phyloP scores from a whole-genome alignment of 1,140 invertebrate genomes.

The Magallana angulata region DNA sequence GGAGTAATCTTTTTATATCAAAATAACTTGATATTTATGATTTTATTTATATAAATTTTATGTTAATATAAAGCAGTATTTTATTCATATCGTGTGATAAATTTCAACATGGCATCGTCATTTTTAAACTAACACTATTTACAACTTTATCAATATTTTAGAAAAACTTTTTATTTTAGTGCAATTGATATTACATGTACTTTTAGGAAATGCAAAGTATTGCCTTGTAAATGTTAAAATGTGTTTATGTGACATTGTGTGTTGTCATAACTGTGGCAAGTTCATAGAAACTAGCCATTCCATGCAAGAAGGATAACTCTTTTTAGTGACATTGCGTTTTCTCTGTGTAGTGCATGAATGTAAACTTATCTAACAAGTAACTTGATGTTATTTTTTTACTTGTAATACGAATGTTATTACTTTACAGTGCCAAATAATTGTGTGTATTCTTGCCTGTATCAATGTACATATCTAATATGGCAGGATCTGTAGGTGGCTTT shows the following conservation, averaged over 20 bases:
- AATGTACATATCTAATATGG: neutral
- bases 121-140: no score
- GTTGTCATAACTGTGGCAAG: no score
- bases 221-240: no score
- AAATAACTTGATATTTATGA: neutral
- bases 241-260: no score
- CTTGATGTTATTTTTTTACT: no score
- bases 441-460: neutral
- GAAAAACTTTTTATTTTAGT: neutral
- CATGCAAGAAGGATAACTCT: neutral
- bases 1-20: neutral
- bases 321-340: neutral
- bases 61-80: no score
- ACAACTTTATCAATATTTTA: neutral
- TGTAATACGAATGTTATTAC: neutral
- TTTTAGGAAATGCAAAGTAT: neutral
- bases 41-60: neutral
- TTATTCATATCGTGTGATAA: no score
- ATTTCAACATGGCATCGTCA: no score
- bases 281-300: neutral
- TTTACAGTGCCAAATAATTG: slow-evolving; percentile 16
- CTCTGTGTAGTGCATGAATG: neutral
- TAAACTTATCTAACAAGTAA: neutral
- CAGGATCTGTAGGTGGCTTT: no score
- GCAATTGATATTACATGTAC: neutral